Evolutionary conservation across 1,140 invertebrate species (phyloP), one percentile per base, ranked within the genome.

Genomic region (Anthonomus grandis): DNA sequence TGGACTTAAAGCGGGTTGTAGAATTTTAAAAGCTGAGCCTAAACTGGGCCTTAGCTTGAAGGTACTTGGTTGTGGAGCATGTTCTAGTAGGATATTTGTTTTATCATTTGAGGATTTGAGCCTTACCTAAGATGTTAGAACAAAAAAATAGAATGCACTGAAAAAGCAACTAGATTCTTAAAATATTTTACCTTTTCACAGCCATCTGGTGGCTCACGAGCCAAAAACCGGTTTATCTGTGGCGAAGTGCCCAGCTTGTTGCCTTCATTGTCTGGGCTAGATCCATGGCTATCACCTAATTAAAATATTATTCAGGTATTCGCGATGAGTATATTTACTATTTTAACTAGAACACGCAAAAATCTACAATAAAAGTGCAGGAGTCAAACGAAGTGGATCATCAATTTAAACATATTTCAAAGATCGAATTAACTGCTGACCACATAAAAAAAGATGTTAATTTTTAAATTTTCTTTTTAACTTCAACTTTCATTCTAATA

Each of bases 201-300:
- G 69, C 90, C 90, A 81, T 91, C 89, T 19, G 90, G 90, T 50
- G 90, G 90, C 76, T 91, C 88, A 57, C 89, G 78, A 24, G 89
- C 87, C 64, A 91, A 79, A 74, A 91, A 91, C 70, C 44, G 54
- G 27, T 66, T 66, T 41, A 90, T 90, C 68, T 88, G 86, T 39
- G 89, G 90, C 60, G 89, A 91, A 55, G 87, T 86, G 15, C 86
- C 86, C 25, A 79, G 64, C 63, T 74, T 75, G 64, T 48, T 58
- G 58, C 59, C 50, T 42, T 83, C 78, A 59, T 81, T 77, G 51
- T 82, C 79, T 49, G 80, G 82, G 56, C 80, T 82, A 36, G 80
- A 83, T 61, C 77, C 80, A 66, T 76, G 78, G 72, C 79, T 82
- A 66, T 78, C 79, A 71, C 75, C 63, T 67, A 36, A 17, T 55